Conservation (phyloP, 2,797 vertebrate species). For the Epinephelus coioides region DNA sequence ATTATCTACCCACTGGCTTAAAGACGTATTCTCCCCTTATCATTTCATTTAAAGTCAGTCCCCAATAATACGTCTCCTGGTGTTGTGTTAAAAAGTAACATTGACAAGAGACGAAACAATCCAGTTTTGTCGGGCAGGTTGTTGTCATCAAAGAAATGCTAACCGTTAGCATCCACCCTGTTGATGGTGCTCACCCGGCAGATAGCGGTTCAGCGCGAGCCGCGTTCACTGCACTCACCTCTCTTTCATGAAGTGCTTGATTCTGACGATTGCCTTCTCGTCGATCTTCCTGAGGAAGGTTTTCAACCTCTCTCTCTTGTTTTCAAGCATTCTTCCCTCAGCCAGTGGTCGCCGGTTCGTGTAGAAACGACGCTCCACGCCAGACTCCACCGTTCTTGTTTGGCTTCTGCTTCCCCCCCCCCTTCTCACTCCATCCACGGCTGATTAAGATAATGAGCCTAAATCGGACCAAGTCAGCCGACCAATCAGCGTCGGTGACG, state of each 20-base stretch:
- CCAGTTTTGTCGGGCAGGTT: rapidly evolving
- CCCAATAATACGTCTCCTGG: neutral
- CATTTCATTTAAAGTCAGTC: neutral
- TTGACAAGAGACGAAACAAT: neutral
- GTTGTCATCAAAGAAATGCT: neutral
- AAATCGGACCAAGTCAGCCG: slow-evolving; percentile 84
- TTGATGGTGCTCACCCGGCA: slow-evolving; percentile 60
- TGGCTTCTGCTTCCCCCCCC: slow-evolving; percentile 28
- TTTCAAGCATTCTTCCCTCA: slow-evolving; percentile 87
- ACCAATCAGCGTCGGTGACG: slow-evolving; percentile 77
- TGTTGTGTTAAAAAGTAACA: rapidly evolving
- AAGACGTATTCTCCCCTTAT: rapidly evolving
- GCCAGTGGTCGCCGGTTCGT: slow-evolving; percentile 68
- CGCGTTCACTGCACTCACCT: slow-evolving; percentile 77
- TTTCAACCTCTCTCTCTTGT: slow-evolving; percentile 88
- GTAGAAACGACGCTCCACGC: slow-evolving; percentile 71
- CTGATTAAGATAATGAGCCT: slow-evolving; percentile 84
- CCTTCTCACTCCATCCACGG: slow-evolving; percentile 67
- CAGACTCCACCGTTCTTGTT: slow-evolving; percentile 65
- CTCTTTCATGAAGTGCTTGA: slow-evolving; percentile 90
- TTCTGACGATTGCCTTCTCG: slow-evolving; percentile 86
- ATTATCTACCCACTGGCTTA: neutral
- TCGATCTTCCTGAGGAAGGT: slow-evolving; percentile 88
- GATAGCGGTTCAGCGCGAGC: slow-evolving; percentile 67
- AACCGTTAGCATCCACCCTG: slow-evolving; percentile 50